Evolutionary conservation across 2,888 invertebrate species (phyloP), one percentile per base, ranked within the genome.

Genomic region (Pachymerium ferrugineum): DNA sequence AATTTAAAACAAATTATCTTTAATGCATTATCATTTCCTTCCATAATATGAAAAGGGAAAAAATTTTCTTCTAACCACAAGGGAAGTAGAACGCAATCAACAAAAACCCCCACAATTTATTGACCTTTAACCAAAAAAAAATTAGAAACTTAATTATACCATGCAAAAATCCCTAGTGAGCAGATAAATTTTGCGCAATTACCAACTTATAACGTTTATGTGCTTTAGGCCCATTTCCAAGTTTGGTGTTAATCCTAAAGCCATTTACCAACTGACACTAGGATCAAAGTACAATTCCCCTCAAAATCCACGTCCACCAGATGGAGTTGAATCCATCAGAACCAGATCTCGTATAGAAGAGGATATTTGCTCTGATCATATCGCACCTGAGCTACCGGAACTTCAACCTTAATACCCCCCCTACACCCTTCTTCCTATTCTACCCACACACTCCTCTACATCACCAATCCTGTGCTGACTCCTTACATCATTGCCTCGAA

Each of bases 331-430:
- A 62, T 62, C 62, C 62, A 62, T 62, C 62, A 62, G 25, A 28
- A 62, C 62, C 25, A 62, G 62, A 22, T 12, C 62, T 62, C 25
- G 22, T 3, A 28, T 62, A 62, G 62, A 62, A 62, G 28, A 62
- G 62, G 25, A 62, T 62, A 62, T 62, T 62, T 62, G 62, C 62
- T 22, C 62, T 62, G 62, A 62, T 62, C 62, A 62, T 62, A 62
- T 62, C 62, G 28, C 62, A 62, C 62, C 62, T 62, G 62, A 62
- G 22, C 62, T 62, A 62, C 62, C 62, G 62, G 62, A 62, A 62
- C 62, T 62, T n/a, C 62, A 14, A 28, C 62, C 62, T n/a, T n/a
- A 62, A 25, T 28, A 28, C 62, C 22, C 62, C 25, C 62, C 25
- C 28, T 28, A 14, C 38, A 38, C 28, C 62, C 62, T 25, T 62